phyloP scores from a whole-genome alignment of 2,888 invertebrate species.

The Stenurella melanura region DNA sequence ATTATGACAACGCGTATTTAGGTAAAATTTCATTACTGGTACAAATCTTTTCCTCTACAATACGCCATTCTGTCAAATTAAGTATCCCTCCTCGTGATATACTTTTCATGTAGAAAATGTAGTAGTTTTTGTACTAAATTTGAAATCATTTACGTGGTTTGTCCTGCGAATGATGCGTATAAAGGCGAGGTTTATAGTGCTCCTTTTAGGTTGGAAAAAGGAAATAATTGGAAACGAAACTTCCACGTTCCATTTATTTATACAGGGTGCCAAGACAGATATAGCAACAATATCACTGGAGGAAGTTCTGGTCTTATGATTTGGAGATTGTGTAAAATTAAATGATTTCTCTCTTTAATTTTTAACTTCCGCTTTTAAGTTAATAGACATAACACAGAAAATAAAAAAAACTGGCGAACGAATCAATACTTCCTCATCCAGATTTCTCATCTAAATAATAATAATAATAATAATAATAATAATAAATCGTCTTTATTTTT shows the following conservation, averaged over 20 bases:
- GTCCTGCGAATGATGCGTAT: neutral
- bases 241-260: neutral
- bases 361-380: too few species aligned
- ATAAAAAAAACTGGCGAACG: too few species aligned
- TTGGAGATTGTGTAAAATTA: too few species aligned
- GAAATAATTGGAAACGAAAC: neutral
- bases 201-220: neutral
- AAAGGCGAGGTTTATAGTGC: neutral
- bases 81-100: neutral
- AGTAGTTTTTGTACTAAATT: neutral
- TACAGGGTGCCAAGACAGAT: neutral
- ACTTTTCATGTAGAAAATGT: neutral
- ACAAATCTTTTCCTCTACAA: neutral
- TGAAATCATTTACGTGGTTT: neutral
- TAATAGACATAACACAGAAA: too few species aligned
- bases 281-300: too few species aligned
- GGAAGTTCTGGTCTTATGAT: too few species aligned
- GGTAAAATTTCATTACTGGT: neutral
- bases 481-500: too few species aligned
- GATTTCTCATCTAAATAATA: too few species aligned
- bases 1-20: too few species aligned
- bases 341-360: too few species aligned
- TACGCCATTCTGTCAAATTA: neutral
- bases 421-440: too few species aligned
- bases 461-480: too few species aligned